Base-by-base conservation (phyloP, 2,888 invertebrate genomes). In the Antitype chi region DNA sequence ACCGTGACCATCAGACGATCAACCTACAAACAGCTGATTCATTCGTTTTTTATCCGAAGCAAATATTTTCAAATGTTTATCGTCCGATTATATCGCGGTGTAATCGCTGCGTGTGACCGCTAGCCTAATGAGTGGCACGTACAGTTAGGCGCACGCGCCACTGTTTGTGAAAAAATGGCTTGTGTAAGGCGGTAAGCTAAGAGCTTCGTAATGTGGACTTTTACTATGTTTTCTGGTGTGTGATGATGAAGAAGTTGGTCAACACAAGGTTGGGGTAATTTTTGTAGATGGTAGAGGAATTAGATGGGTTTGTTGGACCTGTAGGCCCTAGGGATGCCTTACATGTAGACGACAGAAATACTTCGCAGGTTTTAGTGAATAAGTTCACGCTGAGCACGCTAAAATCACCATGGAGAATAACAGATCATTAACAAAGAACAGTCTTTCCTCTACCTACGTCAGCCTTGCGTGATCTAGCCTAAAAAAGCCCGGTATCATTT, bases 81-180 rank as follows among this genome's bases (percentile, higher is more conserved):
- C 66, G 75, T 74, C 62, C 71, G 78, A 84, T 87, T 87, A 84
- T 80, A 84, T 82, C 69, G 69, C 73, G 62, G 59, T 20, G 80
- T 82, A 85, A 85, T 80, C 84, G 85, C 77, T 67, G 83, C 85
- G 80, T 81, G 80, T 79, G 81, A 80, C 88, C 85, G 88, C 86
- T 84, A 84, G 85, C 60, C 79, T 93, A 93, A 92, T 92, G 92
- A 93, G 87, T 85, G 85, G 89, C 92, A 92, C 93, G 93, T 91
- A 90, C 90, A 89, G 89, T 89, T 89, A 89, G 76, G 89, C 88
- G 90, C 91, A 89, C 89, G 90, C 88, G 91, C 87, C 82, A 81
- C 81, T 82, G 74, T 80, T 76, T 71, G 70, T 49, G 74, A 62
- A 81, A 76, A 74, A 80, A 80, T 17, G 7, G 25, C 25, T 49